Evolutionary conservation across 1,140 invertebrate species (phyloP).

Genomic region (Eubasilissa regina): DNA sequence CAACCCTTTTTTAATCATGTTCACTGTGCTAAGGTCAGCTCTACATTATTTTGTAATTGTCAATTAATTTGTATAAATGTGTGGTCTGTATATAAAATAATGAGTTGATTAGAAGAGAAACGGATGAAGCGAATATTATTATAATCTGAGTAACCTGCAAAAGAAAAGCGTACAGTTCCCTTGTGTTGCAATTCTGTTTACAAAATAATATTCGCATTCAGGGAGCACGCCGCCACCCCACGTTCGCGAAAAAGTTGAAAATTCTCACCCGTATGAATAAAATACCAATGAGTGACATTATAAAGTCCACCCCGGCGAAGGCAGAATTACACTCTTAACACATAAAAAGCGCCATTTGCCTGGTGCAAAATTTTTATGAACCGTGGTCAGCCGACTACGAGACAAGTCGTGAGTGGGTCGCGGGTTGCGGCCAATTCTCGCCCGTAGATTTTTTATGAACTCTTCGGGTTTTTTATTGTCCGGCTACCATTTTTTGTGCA

Average conservation of each 20-base stretch:
- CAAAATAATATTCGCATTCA: constrained; percentile 39
- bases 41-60: too few species aligned
- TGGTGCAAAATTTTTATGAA: constrained; percentile 53
- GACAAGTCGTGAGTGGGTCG: constrained; percentile 10
- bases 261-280: constrained; percentile 49
- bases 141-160: too few species aligned
- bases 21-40: too few species aligned
- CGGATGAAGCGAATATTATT: too few species aligned
- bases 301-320: constrained; percentile 43
- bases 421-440: constrained; percentile 4
- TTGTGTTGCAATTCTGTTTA: not conserved
- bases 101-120: too few species aligned
- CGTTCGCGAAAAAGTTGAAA: constrained; percentile 37
- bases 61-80: too few species aligned
- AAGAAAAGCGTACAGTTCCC: not conserved
- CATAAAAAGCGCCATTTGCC: constrained; percentile 53
- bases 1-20: too few species aligned
- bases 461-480: not conserved
- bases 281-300: constrained; percentile 60
- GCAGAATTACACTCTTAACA: constrained; percentile 51
- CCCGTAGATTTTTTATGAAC: not conserved
- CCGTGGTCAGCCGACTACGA: constrained; percentile 39
- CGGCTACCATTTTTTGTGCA: too few species aligned
- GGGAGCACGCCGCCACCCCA: not conserved
- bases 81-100: too few species aligned